Percentiles rank a stretch among this genome's conserved stretches.
Conservation (phyloP, 1,140 invertebrate genomes). For the Rhynchophorus ferrugineus region DNA sequence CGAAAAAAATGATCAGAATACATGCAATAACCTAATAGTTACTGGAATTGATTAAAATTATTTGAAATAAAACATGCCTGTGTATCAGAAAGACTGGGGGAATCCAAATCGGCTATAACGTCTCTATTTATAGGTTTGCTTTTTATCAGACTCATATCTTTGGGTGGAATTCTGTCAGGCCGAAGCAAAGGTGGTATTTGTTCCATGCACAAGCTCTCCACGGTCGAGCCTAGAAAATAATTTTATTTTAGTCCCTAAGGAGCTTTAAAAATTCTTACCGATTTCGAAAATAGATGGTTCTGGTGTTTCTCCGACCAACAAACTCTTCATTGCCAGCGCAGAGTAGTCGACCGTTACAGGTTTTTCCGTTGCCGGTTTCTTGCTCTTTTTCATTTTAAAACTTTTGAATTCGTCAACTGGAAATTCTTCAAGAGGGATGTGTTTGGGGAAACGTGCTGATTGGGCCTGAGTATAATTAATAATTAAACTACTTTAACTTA, state of each 20-base stretch:
- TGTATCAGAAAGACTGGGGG: slow-evolving; percentile 36
- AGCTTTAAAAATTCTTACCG: slow-evolving; percentile 23
- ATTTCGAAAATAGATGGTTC: slow-evolving; percentile 42
- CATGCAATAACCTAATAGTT: too few relatives aligned
- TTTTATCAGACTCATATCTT: slow-evolving; percentile 31
- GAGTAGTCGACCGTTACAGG: slow-evolving; percentile 32
- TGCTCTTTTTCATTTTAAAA: slow-evolving; percentile 31
- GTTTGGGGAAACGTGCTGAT: slow-evolving; percentile 30
- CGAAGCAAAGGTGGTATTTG: slow-evolving; percentile 42
- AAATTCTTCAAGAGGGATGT: slow-evolving; percentile 35
- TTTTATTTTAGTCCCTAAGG: not conserved
- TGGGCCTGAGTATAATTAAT: slow-evolving; percentile 9
- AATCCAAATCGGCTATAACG: slow-evolving; percentile 35
- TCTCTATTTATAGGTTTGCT: slow-evolving; percentile 22
- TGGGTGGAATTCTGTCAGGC: slow-evolving; percentile 26
- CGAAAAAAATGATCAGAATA: too few relatives aligned
- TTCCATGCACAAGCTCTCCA: slow-evolving; percentile 45
- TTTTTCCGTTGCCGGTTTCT: slow-evolving; percentile 31
- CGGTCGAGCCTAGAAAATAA: slow-evolving; percentile 34
- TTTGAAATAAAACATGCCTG: slow-evolving; percentile 13
- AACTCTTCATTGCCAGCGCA: slow-evolving; percentile 29
- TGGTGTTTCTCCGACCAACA: slow-evolving; percentile 25
- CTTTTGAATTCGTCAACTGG: slow-evolving; percentile 31
- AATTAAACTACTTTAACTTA: too few relatives aligned
- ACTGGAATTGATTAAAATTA: too few relatives aligned